Conservation (phyloP, 2,113 vertebrate genomes). For the Hydrochoerus hydrochaeris region DNA sequence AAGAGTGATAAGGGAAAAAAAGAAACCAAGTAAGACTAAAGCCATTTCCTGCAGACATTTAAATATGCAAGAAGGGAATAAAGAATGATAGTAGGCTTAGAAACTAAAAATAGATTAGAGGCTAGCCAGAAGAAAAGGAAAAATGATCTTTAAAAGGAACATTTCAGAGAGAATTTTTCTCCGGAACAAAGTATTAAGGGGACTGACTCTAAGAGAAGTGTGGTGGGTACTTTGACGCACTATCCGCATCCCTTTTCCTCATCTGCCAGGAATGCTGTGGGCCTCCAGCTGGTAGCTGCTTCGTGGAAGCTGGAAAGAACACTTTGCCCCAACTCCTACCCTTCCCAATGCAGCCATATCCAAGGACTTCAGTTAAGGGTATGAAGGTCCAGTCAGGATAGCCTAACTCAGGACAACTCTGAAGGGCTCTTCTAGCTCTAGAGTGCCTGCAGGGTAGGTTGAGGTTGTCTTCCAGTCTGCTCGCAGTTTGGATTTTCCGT, state of each 20-base stretch:
- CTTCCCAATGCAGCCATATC: neutral
- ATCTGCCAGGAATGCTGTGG: rapidly evolving
- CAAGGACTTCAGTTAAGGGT: rapidly evolving
- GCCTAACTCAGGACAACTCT: neutral
- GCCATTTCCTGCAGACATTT: neutral
- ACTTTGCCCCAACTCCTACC: too few relatives aligned
- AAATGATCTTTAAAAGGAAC: neutral
- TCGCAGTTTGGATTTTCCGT: neutral
- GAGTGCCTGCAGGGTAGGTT: neutral
- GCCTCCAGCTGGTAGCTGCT: neutral
- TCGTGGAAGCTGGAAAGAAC: neutral
- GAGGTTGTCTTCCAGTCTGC: neutral
- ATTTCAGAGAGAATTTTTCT: neutral
- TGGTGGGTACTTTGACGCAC: rapidly evolving
- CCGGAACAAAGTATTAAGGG: neutral
- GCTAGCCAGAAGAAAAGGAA: constrained; percentile 4
- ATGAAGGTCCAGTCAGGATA: neutral
- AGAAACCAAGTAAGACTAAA: constrained; percentile 53
- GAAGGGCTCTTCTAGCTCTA: neutral
- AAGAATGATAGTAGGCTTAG: neutral
- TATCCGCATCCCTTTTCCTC: neutral
- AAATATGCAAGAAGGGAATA: constrained; percentile 14
- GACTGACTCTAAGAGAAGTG: neutral
- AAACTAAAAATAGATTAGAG: constrained; percentile 50
- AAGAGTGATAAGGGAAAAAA: neutral